Base-by-base conservation (phyloP, 2,797 vertebrate species). In the Pogoniulus pusillus region DNA sequence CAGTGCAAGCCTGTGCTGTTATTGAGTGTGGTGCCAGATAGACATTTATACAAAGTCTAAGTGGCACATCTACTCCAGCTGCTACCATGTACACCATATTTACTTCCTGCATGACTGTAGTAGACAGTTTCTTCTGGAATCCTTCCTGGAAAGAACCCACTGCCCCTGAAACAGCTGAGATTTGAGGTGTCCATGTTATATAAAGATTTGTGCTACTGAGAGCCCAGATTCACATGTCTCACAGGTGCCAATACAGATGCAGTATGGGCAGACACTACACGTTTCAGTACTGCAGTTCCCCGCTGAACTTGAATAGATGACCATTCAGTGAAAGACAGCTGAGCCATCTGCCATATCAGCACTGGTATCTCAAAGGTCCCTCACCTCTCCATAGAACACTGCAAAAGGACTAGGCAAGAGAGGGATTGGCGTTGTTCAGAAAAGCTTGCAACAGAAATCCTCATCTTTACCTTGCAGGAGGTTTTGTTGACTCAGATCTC, bases 401-500 rank as follows among this genome's bases (percentile, higher is more conserved):
- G 12, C 10, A 63, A 72, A 91, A 71, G 24, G 7, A 69, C 24
- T 16, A 12, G 27, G 47, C 15, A 72, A 60, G 7, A 9, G 8
- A 70, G 26, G 7, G 2, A 4, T 68, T 86, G 69, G 6, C 49
- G 16, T 1, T 5, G 12, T 24, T 27, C 62, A 77, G 20, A 32
- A 45, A 65, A 72, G 57, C 93, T 75, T 85, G 11, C 32, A 70
- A 30, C 27, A 39, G 23, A 37, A 45, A 82, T 75, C 30, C 41
- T 86, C 30, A 57, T 23, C 12, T 89, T 81, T 69, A n/a, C 87
- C 51, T 94, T 95, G 82, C 93, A 97, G 96, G 92, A 65, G 74
- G 78, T 45, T 94, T 97, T 87, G 83, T 41, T 60, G 95, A 97
- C 75, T 92, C 95, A 6, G 96, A 97, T 93, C 96, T 96, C 26